Evolutionary conservation across 1,140 invertebrate species (phyloP).

Genomic region (Trichonephila clavipes): DNA sequence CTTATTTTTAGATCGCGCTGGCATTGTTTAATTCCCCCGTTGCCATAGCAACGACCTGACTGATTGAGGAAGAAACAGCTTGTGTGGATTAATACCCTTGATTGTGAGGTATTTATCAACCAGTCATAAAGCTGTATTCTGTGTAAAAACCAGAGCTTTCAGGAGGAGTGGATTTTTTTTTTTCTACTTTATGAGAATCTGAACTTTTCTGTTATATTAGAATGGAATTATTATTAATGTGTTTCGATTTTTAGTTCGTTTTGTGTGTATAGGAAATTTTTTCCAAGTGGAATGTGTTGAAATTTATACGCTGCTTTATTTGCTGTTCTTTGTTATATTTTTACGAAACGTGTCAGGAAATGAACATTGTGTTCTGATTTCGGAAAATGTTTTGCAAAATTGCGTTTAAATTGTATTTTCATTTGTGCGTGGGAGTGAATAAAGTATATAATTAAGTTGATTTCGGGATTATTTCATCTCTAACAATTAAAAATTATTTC

Average conservation of each 20-base stretch:
- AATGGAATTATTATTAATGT: conserved; percentile 25
- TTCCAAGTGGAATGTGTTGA: too few relatives aligned
- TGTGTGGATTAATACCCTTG: conserved; percentile 57
- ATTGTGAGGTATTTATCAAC: conserved; percentile 47
- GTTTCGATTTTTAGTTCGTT: neutral
- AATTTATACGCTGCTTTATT: too few relatives aligned
- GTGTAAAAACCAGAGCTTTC: neutral
- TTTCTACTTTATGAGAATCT: neutral
- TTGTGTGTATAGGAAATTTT: neutral
- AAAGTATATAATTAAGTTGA: too few relatives aligned
- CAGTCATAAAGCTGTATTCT: conserved; percentile 1
- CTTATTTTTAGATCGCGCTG: conserved; percentile 63
- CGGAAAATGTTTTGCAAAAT: too few relatives aligned
- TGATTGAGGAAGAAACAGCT: conserved; percentile 64
- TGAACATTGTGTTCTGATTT: too few relatives aligned
- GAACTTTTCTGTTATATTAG: neutral
- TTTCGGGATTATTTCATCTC: too few relatives aligned
- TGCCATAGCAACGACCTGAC: conserved; percentile 59
- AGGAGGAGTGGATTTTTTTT: neutral
- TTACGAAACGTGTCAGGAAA: too few relatives aligned
- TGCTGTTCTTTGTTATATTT: too few relatives aligned
- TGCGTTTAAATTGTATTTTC: too few relatives aligned
- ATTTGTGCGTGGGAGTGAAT: too few relatives aligned
- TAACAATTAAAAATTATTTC: too few relatives aligned
- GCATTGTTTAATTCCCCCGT: conserved; percentile 65